Evolutionary conservation across 2,888 invertebrate species (phyloP), one percentile per base, ranked within the genome.

Genomic region (Cetonia aurata): DNA sequence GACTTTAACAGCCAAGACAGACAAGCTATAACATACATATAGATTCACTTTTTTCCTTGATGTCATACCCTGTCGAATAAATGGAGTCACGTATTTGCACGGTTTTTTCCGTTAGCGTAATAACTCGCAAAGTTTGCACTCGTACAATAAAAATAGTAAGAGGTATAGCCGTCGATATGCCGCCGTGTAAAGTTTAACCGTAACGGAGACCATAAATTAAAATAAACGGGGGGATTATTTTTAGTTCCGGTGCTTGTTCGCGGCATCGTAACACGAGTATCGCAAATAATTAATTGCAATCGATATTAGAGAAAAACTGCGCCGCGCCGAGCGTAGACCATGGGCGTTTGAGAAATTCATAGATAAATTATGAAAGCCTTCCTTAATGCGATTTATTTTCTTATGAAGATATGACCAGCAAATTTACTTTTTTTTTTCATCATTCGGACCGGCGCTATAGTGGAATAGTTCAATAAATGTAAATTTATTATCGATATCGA

Each of bases 211-310:
- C 44, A 25, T 59, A 59, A 59, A 59, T 59, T 59, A 25, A 60
- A 48, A 60, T 48, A 25, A 17, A 31, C 10, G 31, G 15, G 46
- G 33, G 31, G 25, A 46, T 13, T 60, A 60, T 48, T 60, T 60
- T 48, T 60, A 60, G 60, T 46, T 60, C 12, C 31, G 60, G 60
- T 60, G 46, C 60, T 60, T 10, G 31, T 46, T 25, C 46, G 48
- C 13, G 48, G 25, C 60, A 60, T 60, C 60, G 60, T 60, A 60
- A 46, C 46, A 31, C 46, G 46, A 60, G 31, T 46, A 46, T 13
- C 19, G 25, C n/a, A 31, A 60, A 60, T 60, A 44, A 19, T 59
- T 59, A 25, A 60, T 60, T 60, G 15, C 46, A 25, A 60, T 60
- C 60, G 46, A 60, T 60, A 60, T n/a, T 31, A 12, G 3, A 46